These are phyloP conservation scores for Dipus sagitta DNA, from an alignment of 2,797 vertebrate genomes.

Conservation along the genomic window DNA sequence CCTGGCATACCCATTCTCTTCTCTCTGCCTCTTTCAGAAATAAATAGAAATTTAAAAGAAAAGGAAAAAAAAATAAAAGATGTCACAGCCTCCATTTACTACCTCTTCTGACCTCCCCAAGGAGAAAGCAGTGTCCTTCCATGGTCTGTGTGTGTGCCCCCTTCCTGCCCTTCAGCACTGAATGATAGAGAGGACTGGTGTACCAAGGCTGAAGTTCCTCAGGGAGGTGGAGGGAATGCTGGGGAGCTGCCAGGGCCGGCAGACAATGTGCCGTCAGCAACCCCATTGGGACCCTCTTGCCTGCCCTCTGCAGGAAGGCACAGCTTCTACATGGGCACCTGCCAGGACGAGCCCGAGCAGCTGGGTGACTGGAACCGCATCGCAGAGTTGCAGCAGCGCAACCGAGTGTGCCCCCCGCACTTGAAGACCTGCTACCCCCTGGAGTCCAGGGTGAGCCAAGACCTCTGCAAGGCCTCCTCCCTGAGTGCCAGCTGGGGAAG, in stretches of 20 bases:
- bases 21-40: too few species aligned
- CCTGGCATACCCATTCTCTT: too few species aligned
- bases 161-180: not conserved
- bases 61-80: not conserved
- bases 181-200: not conserved
- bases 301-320: constrained; percentile 75
- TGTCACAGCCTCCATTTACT: not conserved
- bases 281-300: accelerated
- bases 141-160: too few species aligned
- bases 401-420: constrained; percentile 93
- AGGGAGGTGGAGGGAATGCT: not conserved
- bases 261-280: not conserved
- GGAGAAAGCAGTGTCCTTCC: not conserved
- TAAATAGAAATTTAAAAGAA: too few species aligned
- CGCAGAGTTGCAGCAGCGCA: constrained; percentile 95
- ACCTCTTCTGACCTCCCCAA: not conserved
- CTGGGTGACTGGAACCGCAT: constrained; percentile 95
- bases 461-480: constrained; percentile 54
- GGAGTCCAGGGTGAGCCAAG: constrained; percentile 91
- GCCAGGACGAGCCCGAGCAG: constrained; percentile 94
- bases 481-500: not conserved
- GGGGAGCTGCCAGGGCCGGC: not conserved
- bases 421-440: constrained; percentile 96
- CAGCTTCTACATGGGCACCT: constrained; percentile 85
- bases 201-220: not conserved